phyloP scores from a whole-genome alignment of 2,113 vertebrate genomes.

The Lepidothrix coronata region DNA sequence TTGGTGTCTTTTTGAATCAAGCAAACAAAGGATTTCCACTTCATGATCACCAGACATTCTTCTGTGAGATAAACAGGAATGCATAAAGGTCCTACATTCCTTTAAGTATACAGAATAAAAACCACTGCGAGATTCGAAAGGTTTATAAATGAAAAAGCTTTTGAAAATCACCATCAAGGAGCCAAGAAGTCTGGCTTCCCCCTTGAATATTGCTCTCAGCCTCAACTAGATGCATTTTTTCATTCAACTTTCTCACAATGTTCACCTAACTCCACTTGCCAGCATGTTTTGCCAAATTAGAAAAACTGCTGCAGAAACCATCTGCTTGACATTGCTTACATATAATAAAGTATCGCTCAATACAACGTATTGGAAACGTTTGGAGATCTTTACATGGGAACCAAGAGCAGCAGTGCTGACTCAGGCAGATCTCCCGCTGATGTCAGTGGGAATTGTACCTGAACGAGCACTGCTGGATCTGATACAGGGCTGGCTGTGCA shows the following conservation, averaged over 20 bases:
- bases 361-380: constrained; percentile 50
- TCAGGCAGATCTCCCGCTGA: constrained; percentile 24
- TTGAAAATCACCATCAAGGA: background rate
- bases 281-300: constrained; percentile 30
- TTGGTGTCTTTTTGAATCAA: background rate
- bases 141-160: constrained; percentile 18
- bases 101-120: constrained; percentile 26
- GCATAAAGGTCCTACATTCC: background rate
- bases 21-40: constrained; percentile 13
- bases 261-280: constrained; percentile 42
- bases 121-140: background rate
- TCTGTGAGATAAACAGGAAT: constrained; percentile 1
- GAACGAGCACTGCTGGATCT: background rate
- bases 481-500: background rate
- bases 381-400: constrained; percentile 52
- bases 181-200: constrained; percentile 22
- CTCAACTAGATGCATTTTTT: background rate
- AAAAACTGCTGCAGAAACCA: constrained; percentile 55
- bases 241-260: background rate
- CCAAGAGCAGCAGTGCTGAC: constrained; percentile 24
- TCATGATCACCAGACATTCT: background rate
- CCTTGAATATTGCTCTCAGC: background rate
- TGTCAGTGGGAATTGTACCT: constrained; percentile 44
- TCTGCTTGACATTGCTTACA: constrained; percentile 42
- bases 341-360: background rate